Percentiles rank a stretch among this genome's conserved stretches.
These are phyloP conservation scores for Melinaea marsaeus DNA, from an alignment of 2,888 invertebrate species.

Conservation along the genomic window DNA sequence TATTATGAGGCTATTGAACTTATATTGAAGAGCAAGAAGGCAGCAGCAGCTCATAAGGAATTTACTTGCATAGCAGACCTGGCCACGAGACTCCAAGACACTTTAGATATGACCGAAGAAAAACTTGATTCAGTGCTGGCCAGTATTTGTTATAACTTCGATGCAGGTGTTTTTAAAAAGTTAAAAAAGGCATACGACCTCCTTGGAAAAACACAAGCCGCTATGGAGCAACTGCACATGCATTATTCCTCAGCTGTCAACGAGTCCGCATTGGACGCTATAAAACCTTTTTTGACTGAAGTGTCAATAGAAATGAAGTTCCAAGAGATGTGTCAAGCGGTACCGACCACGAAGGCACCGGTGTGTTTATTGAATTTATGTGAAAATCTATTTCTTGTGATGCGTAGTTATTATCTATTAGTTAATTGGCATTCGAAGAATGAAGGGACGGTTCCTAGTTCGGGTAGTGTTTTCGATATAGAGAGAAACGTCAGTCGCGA, in stretches of 20 bases:
- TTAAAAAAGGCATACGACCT: constrained; percentile 92
- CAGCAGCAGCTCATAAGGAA: constrained; percentile 89
- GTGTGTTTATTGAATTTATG: constrained; percentile 91
- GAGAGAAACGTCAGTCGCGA: constrained; percentile 84
- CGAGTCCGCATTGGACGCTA: constrained; percentile 82
- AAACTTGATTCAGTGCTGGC: constrained; percentile 92
- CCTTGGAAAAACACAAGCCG: constrained; percentile 93
- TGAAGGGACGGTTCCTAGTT: constrained; percentile 45
- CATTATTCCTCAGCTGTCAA: constrained; percentile 96
- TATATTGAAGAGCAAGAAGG: constrained; percentile 90
- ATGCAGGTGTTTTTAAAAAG: constrained; percentile 87
- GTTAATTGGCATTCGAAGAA: constrained; percentile 85
- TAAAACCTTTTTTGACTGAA: constrained; percentile 71
- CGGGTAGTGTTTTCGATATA: constrained; percentile 70
- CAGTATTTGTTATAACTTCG: constrained; percentile 85
- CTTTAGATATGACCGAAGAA: constrained; percentile 92
- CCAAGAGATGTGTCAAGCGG: constrained; percentile 86
- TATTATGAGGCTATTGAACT: constrained; percentile 94
- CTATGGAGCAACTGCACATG: constrained; percentile 96
- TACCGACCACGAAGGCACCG: constrained; percentile 56
- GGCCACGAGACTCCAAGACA: constrained; percentile 91
- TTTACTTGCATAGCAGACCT: constrained; percentile 95
- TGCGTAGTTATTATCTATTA: constrained; percentile 87
- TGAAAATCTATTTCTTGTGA: constrained; percentile 89
- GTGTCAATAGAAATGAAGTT: constrained; percentile 76